Evolutionary conservation across 1,140 invertebrate species (phyloP).

Genomic region (Drosophila leontia): DNA sequence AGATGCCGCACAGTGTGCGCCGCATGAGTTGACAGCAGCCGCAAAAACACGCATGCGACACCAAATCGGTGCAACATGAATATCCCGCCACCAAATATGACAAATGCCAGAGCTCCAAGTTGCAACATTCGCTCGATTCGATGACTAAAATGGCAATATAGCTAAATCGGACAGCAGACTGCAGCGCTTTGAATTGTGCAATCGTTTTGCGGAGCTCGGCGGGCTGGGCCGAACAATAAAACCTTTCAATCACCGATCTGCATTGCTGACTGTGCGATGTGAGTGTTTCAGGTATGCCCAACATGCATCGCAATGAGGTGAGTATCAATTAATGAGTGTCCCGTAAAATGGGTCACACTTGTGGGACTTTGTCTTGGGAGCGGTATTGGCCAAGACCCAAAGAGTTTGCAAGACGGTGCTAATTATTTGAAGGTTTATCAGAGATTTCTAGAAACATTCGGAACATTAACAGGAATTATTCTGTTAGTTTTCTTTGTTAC

Average conservation of each 20-base stretch:
- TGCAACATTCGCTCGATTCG: slow-evolving; percentile 65
- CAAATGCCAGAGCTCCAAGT: slow-evolving; percentile 71
- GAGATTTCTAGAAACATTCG: background rate
- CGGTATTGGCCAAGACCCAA: slow-evolving; percentile 12
- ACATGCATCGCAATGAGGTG: slow-evolving; percentile 12
- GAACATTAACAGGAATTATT: background rate
- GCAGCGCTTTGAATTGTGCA: slow-evolving; percentile 59
- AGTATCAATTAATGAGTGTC: slow-evolving; percentile 34
- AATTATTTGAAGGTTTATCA: background rate
- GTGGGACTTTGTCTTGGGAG: slow-evolving; percentile 31
- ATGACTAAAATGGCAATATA: slow-evolving; percentile 72
- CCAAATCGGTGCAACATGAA: slow-evolving; percentile 72
- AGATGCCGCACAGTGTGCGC: slow-evolving; percentile 59
- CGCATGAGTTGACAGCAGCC: slow-evolving; percentile 63
- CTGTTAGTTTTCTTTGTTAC: background rate
- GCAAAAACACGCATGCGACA: slow-evolving; percentile 46
- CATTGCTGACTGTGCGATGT: slow-evolving; percentile 44
- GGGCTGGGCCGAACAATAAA: slow-evolving; percentile 43
- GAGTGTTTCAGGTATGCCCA: slow-evolving; percentile 30
- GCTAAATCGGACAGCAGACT: slow-evolving; percentile 32
- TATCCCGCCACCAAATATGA: slow-evolving; percentile 77
- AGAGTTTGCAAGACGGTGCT: too few species aligned
- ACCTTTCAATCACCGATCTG: slow-evolving; percentile 33
- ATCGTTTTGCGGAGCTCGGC: slow-evolving; percentile 39
- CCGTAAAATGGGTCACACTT: slow-evolving; percentile 54